phyloP scores from a whole-genome alignment of 1,140 invertebrate genomes.

The Drosophila pallidifrons region DNA sequence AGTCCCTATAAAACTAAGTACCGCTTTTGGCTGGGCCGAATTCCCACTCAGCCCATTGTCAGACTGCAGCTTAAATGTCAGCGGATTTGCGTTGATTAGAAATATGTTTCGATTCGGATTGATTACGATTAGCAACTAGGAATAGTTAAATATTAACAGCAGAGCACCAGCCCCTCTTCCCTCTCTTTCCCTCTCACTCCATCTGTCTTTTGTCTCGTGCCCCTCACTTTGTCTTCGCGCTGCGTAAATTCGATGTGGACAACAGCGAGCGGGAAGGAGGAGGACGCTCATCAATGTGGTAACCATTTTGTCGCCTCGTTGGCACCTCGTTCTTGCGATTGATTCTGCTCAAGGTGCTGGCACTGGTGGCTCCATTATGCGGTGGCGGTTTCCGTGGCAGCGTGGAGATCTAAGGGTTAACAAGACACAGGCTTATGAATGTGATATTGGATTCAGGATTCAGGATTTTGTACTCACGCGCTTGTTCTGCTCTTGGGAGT shows the following conservation, averaged over 20 bases:
- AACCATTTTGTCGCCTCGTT: conserved; percentile 50
- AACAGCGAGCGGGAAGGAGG: conserved; percentile 70
- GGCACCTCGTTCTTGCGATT: conserved; percentile 57
- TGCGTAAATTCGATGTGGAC: conserved; percentile 79
- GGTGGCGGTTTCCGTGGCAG: conserved; percentile 74
- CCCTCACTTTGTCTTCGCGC: conserved; percentile 65
- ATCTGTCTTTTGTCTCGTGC: no score
- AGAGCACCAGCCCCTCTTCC: conserved; percentile 28
- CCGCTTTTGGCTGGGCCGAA: conserved; percentile 19
- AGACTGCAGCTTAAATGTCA: conserved; percentile 5
- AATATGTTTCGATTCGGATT: conserved; percentile 64
- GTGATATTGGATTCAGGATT: no score
- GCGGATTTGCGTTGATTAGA: conserved; percentile 64
- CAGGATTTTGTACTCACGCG: conserved; percentile 67
- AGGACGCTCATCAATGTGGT: conserved; percentile 74
- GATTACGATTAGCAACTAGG: conserved; percentile 69
- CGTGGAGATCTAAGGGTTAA: conserved; percentile 62
- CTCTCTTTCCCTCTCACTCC: no score
- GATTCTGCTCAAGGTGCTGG: conserved; percentile 69
- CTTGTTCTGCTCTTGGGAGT: conserved; percentile 89
- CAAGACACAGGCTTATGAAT: no score
- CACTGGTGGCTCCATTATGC: conserved; percentile 67
- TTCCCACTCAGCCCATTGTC: conserved; percentile 1
- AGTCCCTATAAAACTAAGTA: conserved; percentile 54
- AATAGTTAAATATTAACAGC: conserved; percentile 58